phyloP scores from a whole-genome alignment of 37 sponge, comb jelly and placozoan species.

The Chondrilla cf. caribensis region DNA sequence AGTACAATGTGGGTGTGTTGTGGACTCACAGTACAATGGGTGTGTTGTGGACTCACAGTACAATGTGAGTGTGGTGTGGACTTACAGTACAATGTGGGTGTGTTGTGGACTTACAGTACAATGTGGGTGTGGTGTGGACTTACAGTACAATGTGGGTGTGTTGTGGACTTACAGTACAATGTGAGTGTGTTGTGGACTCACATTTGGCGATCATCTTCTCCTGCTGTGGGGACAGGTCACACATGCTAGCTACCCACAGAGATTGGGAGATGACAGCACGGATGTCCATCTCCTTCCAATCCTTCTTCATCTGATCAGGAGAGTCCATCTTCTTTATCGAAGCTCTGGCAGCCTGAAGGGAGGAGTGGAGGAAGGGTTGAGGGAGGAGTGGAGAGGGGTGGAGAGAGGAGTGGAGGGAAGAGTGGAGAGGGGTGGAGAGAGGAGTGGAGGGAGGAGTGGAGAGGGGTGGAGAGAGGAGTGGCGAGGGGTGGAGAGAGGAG shows the following conservation, averaged over 20 bases:
- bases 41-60: too few relatives aligned
- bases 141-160: too few relatives aligned
- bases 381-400: background rate
- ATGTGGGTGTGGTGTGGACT: too few relatives aligned
- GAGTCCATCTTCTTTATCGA: constrained; percentile 40
- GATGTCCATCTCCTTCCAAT: constrained; percentile 61
- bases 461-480: too few relatives aligned
- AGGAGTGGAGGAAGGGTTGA: background rate
- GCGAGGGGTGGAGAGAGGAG: background rate
- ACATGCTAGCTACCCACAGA: constrained; percentile 32
- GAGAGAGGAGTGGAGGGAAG: background rate
- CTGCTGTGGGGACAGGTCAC: constrained; percentile 27
- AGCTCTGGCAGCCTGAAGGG: constrained; percentile 49
- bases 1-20: too few relatives aligned
- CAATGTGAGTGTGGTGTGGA: too few relatives aligned
- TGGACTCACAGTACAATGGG: too few relatives aligned
- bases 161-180: too few relatives aligned
- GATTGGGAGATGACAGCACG: constrained; percentile 38
- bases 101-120: too few relatives aligned
- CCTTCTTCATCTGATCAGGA: constrained; percentile 43
- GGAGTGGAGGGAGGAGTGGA: too few relatives aligned
- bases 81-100: too few relatives aligned
- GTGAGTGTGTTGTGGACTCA: constrained; percentile 20
- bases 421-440: background rate
- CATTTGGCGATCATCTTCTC: constrained; percentile 40